Conservation (phyloP, 2,797 vertebrate species). For the Crocodylus rhombifer region DNA sequence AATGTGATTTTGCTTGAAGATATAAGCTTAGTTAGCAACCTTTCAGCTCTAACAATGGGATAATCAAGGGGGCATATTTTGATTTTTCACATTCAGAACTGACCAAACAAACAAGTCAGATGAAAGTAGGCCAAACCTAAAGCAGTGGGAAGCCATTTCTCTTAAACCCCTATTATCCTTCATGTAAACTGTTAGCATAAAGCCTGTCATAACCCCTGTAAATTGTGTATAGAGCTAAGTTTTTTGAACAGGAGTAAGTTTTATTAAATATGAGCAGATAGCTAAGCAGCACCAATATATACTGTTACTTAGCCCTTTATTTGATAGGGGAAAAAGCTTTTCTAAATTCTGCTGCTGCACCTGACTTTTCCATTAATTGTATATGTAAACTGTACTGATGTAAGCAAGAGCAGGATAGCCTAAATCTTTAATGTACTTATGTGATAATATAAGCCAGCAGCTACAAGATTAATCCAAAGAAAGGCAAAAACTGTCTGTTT, state of each 20-base stretch:
- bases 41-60: slow-evolving; percentile 54
- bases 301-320: not conserved
- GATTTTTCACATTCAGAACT: slow-evolving; percentile 50
- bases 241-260: not conserved
- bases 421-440: not conserved
- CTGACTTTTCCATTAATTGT: slow-evolving; percentile 10
- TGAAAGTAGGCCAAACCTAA: slow-evolving; percentile 42
- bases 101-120: slow-evolving; percentile 50
- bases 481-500: not conserved
- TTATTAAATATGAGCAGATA: not conserved
- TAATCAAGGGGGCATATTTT: slow-evolving; percentile 53
- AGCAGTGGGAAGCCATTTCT: slow-evolving; percentile 26
- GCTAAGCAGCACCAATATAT: not conserved
- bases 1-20: slow-evolving; percentile 19
- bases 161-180: slow-evolving; percentile 25
- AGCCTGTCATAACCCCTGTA: slow-evolving; percentile 11
- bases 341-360: not conserved
- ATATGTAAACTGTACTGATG: not conserved
- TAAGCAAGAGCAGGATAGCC: not conserved
- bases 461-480: not conserved
- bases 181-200: slow-evolving; percentile 22
- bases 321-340: slow-evolving; percentile 18
- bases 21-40: slow-evolving; percentile 52
- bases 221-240: not conserved
- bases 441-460: not conserved